A percentile compares a stretch with the other conserved stretches of the same genome.
phyloP scores from a whole-genome alignment of 1,140 invertebrate species.

The Bombus waltoni region DNA sequence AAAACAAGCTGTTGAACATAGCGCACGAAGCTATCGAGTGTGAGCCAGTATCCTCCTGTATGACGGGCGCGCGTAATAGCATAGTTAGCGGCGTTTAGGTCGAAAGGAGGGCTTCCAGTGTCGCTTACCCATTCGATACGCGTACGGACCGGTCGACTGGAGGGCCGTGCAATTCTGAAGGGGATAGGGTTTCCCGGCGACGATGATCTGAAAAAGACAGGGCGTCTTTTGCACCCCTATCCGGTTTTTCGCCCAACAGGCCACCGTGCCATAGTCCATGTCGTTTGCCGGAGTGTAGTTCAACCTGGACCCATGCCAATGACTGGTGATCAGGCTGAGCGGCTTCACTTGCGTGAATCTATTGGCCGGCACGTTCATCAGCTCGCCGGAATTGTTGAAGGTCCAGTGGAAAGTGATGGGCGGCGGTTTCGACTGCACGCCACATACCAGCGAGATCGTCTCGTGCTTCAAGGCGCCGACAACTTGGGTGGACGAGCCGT shows the following conservation, averaged over 20 bases:
- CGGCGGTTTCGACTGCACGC: slow-evolving; percentile 93
- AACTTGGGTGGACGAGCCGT: slow-evolving; percentile 87
- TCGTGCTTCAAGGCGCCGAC: slow-evolving; percentile 93
- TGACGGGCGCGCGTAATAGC: slow-evolving; percentile 42
- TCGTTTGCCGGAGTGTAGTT: slow-evolving; percentile 93
- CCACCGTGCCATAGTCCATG: slow-evolving; percentile 93
- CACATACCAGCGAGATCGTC: slow-evolving; percentile 90
- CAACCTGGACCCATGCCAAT: slow-evolving; percentile 88
- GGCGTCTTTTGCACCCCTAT: slow-evolving; percentile 91
- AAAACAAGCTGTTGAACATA: slow-evolving; percentile 60
- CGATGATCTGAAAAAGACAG: slow-evolving; percentile 91
- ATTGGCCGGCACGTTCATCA: slow-evolving; percentile 88
- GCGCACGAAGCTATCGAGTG: slow-evolving; percentile 22
- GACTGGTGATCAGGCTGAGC: slow-evolving; percentile 76
- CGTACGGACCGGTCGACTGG: slow-evolving; percentile 76
- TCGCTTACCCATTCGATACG: slow-evolving; percentile 75
- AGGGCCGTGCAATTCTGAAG: slow-evolving; percentile 92
- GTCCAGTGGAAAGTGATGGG: slow-evolving; percentile 92
- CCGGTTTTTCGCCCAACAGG: slow-evolving; percentile 91
- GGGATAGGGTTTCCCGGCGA: slow-evolving; percentile 88
- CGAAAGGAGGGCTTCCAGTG: slow-evolving; percentile 16
- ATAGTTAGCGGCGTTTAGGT: slow-evolving; percentile 46
- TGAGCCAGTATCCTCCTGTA: slow-evolving; percentile 25
- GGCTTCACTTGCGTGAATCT: slow-evolving; percentile 82
- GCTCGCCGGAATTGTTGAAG: slow-evolving; percentile 93